Evolutionary conservation across 2,797 vertebrate genomes (phyloP), one percentile per base, ranked within the genome.

Genomic region (Gephyroberyx darwinii): DNA sequence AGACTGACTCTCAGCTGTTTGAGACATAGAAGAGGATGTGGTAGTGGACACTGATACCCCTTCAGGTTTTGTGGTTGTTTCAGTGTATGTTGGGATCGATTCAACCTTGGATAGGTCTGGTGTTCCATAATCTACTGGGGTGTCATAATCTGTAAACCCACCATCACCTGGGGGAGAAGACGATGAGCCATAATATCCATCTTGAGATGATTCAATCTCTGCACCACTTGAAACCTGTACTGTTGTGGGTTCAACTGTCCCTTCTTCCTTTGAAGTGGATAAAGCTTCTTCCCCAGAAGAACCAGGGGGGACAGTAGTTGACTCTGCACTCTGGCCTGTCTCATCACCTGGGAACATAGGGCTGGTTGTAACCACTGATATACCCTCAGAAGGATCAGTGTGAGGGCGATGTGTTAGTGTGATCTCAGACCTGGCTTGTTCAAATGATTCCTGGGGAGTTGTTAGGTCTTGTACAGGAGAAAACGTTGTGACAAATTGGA

Each of bases 361-460:
- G 30, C 53, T 66, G 51, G 73, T 68, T 75, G 78, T 78, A 10
- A 65, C 57, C 12, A 43, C n/a, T 58, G 77, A 72, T 35, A 43
- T 7, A 70, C 78, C 62, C 19, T 72, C 61, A 35, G 71, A 50
- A 8, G 63, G 13, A 54, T 81, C 71, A n/a, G 48, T 60, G 31
- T 70, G n/a, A 33, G 82, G 74, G 14, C 2, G 69, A 6, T 84
- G 72, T 66, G 80, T 84, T 31, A 70, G 53, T 35, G 81, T 26
- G 5, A 78, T 72, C 12, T 88, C 87, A 69, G 89, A 83, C 13
- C 65, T 81, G 31, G 64, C 72, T 55, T 88, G 80, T 65, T 86
- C 77, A 71, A 79, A 79, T 61, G 79, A 75, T 10, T 82, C 68
- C 17, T 72, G 41, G 3, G 74, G 8, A n/a, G 66, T 74, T 71